Base-by-base conservation (phyloP, 1,140 invertebrate species). In the Carcinoscorpius rotundicauda region DNA sequence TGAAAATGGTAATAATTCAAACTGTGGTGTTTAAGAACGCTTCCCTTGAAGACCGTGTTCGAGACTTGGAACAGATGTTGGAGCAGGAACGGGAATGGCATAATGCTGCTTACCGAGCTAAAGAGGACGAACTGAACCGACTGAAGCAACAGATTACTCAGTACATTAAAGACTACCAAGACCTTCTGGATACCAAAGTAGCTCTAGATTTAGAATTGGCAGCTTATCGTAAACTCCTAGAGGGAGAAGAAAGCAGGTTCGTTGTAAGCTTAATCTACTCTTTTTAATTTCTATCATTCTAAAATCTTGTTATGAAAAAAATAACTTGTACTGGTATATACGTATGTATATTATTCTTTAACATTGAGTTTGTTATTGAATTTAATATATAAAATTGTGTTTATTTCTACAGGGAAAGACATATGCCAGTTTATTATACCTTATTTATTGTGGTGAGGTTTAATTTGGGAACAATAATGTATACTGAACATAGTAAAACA, bases 141-240 rank as follows among this genome's bases (percentile, higher is more conserved):
- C 80, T 98, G 66, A 83, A 89, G 6, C 84, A 89, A 51, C 86
- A 93, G 71, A 91, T 97, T 83, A 83, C 87, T 4, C 81, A 84
- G n/a, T 87, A 97, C 71, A 77, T 95, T 62, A 83, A 88, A 71
- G 96, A 99, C 74, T 98, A 98, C 78, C 89, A 94, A 75, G 93
- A 96, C 74, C 83, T 99, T 52, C 90, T 98, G 86, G 95, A 98
- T 75, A 93, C 96, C 73, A 97, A 97, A 79, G 77, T 96, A 6
- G 92, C 90, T 52, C 79, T 99, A 59, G 97, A 99, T 78, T 82
- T 91, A 74, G 97, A 99, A 83, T 95, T 99, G 67, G 86, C 91
- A 29, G 92, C 93, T 58, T 99, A 99, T 80, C 83, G 94, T 66
- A 94, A 97, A 74, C 79, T 99, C 57, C 75, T 92, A 60, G 88